A percentile compares a stretch with the other conserved stretches of the same genome.
Evolutionary conservation across 2,797 vertebrate genomes (phyloP).

Genomic region (Fistularia commersonii): DNA sequence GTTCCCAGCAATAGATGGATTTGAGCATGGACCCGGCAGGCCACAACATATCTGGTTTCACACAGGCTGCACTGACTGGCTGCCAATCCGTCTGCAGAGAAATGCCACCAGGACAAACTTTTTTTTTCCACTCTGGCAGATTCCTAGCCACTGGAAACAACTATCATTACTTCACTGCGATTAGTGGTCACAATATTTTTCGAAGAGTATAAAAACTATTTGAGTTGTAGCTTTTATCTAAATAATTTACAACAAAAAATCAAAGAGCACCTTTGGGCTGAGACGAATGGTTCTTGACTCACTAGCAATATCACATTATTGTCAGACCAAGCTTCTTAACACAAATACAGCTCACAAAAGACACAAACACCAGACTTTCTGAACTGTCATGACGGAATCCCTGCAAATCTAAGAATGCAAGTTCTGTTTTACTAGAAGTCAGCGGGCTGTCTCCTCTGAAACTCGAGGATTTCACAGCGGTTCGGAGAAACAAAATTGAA

Average conservation of each 20-base stretch:
- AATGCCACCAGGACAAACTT: constrained; percentile 46
- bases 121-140: constrained; percentile 42
- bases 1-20: constrained; percentile 32
- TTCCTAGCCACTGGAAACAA: constrained; percentile 37
- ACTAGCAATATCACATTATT: neutral
- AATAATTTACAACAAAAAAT: neutral
- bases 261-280: constrained; percentile 2
- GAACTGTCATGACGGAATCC: neutral
- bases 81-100: constrained; percentile 62
- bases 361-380: no score
- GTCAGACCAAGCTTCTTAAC: no score
- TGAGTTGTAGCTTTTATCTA: neutral
- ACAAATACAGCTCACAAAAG: no score
- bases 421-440: neutral
- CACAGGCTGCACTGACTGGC: constrained; percentile 49
- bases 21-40: constrained; percentile 47
- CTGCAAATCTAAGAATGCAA: constrained; percentile 1
- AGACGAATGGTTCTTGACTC: neutral
- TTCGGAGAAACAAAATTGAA: constrained; percentile 10
- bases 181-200: constrained; percentile 49
- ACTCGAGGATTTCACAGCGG: constrained; percentile 2
- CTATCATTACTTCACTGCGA: constrained; percentile 53
- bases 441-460: neutral
- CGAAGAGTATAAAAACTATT: constrained; percentile 1
- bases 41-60: constrained; percentile 64